Evolutionary conservation across 1,140 invertebrate species (phyloP), one percentile per base, ranked within the genome.

Genomic region (Sarcophaga bullata): DNA sequence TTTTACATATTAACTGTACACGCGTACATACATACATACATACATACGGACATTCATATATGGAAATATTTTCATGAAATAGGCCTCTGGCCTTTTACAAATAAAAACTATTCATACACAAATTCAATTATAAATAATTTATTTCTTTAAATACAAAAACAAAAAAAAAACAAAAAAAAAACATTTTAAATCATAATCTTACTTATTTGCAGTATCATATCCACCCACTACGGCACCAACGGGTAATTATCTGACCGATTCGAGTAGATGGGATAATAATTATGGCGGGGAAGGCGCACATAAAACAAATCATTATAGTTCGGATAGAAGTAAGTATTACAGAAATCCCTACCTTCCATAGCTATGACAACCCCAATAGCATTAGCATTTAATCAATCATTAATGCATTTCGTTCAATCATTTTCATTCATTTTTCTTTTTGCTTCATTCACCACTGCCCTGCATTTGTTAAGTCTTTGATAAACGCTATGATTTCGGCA

Each of bases 241-340:
- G 49, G 87, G 87, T 17, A 73, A 87, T 10, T 86, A 85, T n/a
- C 85, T 86, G 75, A 89, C 86, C 25, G 88, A 89, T 37, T 73
- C 84, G 15, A 78, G n/a, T 8, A 86, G 86, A 83, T 89, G 88
- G 88, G 88, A 89, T 54, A 85, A 85, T 48, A 84, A 80, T 0
- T 87, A 84, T 50, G 84, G 85, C 11, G 62, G 82, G 13, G 86
- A 89, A 72, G 84, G 84, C 6, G 86, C 86, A 1, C 83, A 86
- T 15, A 68, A 10, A 25, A 68, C 17, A 19, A 86, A 85, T n/a
- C 81, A 85, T 52, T 86, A 89, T 83, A 84, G 75, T 0, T 83
- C 85, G 58, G 88, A 89, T 49, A 89, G 89, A 86, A 89, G 88
- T 89, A 80, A 89, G 87, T 88, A 15, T 47, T 25, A 47, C 37